Evolutionary conservation across 2,888 invertebrate species (phyloP).

Genomic region (Agonopterix heracliana): DNA sequence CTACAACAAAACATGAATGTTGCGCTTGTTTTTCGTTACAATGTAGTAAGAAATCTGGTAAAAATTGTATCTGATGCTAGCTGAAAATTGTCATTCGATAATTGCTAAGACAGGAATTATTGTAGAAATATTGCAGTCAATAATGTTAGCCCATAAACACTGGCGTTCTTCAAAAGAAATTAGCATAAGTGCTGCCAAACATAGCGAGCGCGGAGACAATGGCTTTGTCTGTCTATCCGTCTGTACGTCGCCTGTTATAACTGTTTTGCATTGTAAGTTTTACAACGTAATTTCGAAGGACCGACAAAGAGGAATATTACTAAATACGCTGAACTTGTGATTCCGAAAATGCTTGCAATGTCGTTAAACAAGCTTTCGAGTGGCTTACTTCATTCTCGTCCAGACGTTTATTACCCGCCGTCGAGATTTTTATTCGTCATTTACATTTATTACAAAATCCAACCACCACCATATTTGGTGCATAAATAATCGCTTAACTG

Average conservation of each 20-base stretch:
- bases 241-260: conserved; percentile 50
- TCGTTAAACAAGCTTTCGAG: conserved; percentile 24
- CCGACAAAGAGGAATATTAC: conserved; percentile 29
- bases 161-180: conserved; percentile 63
- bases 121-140: conserved; percentile 43
- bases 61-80: neutral
- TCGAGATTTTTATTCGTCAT: neutral
- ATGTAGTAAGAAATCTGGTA: neutral
- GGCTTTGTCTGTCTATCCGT: conserved; percentile 66
- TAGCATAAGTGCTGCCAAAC: conserved; percentile 68
- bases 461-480: too few species aligned
- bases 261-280: conserved; percentile 44
- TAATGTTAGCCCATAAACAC: conserved; percentile 49
- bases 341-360: conserved; percentile 22
- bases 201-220: conserved; percentile 55
- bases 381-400: conserved; percentile 28
- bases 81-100: neutral
- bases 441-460: neutral
- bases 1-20: neutral
- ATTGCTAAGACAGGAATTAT: conserved; percentile 29
- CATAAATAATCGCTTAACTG: too few species aligned
- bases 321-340: conserved; percentile 18
- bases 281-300: conserved; percentile 44
- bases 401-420: conserved; percentile 2
- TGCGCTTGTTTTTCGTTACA: neutral